A percentile compares a stretch with the other conserved stretches of the same genome.
Conservation (phyloP, 2,113 vertebrate genomes). For the Macquaria ambigua region DNA sequence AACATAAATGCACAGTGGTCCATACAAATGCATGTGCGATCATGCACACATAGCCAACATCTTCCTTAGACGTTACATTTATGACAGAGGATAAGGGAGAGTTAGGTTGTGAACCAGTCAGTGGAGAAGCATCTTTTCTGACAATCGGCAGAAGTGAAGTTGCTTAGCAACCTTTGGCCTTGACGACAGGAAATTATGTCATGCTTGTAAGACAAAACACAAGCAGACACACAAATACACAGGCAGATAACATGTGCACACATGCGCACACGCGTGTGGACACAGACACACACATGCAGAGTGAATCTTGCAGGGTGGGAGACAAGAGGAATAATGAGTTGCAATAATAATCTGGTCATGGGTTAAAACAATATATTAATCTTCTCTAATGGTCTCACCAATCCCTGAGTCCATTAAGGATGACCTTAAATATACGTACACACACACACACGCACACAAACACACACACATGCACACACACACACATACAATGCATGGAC, state of each 20-base stretch:
- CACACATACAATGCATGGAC: slow-evolving; percentile 26
- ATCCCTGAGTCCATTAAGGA: slow-evolving; percentile 71
- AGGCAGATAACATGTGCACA: slow-evolving; percentile 39
- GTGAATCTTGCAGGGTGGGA: slow-evolving; percentile 22
- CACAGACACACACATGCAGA: slow-evolving; percentile 10
- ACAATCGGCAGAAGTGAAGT: slow-evolving; percentile 76
- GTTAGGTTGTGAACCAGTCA: slow-evolving; percentile 22
- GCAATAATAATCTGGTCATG: slow-evolving; percentile 68
- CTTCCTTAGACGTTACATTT: slow-evolving; percentile 27
- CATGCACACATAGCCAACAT: slow-evolving; percentile 52
- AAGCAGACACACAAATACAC: slow-evolving; percentile 46
- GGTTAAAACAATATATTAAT: slow-evolving; percentile 76
- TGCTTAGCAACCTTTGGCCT: slow-evolving; percentile 87
- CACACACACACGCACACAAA: slow-evolving; percentile 5
- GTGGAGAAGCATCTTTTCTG: slow-evolving; percentile 66
- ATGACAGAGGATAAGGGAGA: slow-evolving; percentile 34
- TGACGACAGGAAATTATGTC: slow-evolving; percentile 78
- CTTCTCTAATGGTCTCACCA: slow-evolving; percentile 70
- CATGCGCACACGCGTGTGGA: slow-evolving; percentile 8
- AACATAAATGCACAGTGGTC: slow-evolving; percentile 51
- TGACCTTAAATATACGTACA: slow-evolving; percentile 52
- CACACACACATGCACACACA: not conserved
- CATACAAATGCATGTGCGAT: slow-evolving; percentile 28
- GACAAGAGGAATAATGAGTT: slow-evolving; percentile 57
- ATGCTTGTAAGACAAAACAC: slow-evolving; percentile 54